Percentiles rank a stretch among this genome's conserved stretches.
These are phyloP conservation scores for Tringa solitaria DNA, from an alignment of 2,113 vertebrate genomes.

Conservation along the genomic window DNA sequence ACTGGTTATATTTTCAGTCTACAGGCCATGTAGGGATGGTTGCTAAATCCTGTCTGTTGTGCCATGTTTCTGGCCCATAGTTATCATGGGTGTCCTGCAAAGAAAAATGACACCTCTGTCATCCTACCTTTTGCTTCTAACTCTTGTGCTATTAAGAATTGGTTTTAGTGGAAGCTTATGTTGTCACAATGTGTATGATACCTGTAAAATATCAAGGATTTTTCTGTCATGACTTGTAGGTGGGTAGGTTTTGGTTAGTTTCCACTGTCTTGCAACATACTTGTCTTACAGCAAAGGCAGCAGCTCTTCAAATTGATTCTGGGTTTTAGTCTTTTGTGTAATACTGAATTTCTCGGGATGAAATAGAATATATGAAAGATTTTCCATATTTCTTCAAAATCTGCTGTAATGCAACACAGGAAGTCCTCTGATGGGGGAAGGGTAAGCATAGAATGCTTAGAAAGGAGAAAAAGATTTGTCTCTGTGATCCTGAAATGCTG, in stretches of 20 bases:
- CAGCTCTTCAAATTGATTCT: neutral
- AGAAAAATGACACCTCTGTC: neutral
- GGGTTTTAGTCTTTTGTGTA: neutral
- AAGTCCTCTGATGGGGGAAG: neutral
- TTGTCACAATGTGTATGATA: neutral
- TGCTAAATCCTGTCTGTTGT: neutral
- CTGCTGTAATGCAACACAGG: rapidly evolving
- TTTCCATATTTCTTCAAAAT: neutral
- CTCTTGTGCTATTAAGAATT: neutral
- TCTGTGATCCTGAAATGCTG: neutral
- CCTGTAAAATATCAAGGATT: neutral
- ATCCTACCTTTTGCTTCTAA: neutral
- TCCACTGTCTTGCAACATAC: neutral
- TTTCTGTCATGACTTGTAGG: neutral
- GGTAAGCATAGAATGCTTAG: neutral
- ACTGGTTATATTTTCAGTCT: neutral
- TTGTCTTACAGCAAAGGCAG: neutral
- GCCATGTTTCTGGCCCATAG: neutral
- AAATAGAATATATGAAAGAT: neutral
- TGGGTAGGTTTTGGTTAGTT: neutral
- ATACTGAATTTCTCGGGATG: neutral
- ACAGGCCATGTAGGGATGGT: neutral
- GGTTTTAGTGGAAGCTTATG: neutral
- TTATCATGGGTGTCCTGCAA: neutral
- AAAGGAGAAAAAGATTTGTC: neutral